Conservation (phyloP, 2,888 invertebrate species). For the Panzeria rudis region DNA sequence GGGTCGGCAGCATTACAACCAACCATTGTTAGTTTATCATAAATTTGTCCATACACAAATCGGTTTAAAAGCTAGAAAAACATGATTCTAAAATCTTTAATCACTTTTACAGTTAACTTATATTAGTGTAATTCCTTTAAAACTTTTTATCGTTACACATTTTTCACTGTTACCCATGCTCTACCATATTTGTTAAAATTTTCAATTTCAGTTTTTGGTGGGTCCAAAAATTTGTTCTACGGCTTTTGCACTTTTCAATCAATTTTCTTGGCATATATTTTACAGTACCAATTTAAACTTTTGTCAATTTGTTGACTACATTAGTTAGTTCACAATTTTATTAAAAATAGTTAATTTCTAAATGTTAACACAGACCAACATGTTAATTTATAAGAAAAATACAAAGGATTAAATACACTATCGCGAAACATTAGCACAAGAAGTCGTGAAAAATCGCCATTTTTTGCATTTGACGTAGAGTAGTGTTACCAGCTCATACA, state of each 20-base stretch:
- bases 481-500: conserved; percentile 11
- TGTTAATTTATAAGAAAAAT: conserved; percentile 52
- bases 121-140: neutral
- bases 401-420: conserved; percentile 49
- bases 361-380: no score
- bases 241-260: conserved; percentile 17
- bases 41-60: conserved; percentile 17
- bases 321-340: neutral
- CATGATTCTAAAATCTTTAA: neutral
- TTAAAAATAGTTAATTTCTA: conserved; percentile 26
- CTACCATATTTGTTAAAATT: conserved; percentile 11
- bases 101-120: neutral
- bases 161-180: conserved; percentile 1
- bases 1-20: conserved; percentile 45
- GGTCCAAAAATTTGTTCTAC: conserved; percentile 21
- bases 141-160: neutral
- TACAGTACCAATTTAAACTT: neutral
- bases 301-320: neutral
- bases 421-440: conserved; percentile 50
- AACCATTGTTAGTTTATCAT: conserved; percentile 59
- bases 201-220: conserved; percentile 37
- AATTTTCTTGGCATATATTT: conserved; percentile 39
- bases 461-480: conserved; percentile 48
- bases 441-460: conserved; percentile 65
- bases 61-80: neutral